Evolutionary conservation across 1,140 invertebrate species (phyloP).

Genomic region (Chrysomallon squamiferum): DNA sequence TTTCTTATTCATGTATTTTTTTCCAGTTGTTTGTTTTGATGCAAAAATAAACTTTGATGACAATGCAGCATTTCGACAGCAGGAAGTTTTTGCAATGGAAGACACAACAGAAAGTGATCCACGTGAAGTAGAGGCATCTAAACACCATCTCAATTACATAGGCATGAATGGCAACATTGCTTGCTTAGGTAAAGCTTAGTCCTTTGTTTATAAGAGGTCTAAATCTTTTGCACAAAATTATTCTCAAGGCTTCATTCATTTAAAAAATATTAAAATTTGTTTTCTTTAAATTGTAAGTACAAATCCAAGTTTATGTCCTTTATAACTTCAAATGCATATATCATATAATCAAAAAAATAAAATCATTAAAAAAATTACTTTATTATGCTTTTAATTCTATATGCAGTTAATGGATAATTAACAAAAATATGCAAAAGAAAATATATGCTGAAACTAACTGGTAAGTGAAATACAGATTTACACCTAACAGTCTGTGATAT

Average conservation of each 20-base stretch:
- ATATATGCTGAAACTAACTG: too few species aligned
- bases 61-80: constrained; percentile 93
- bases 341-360: too few species aligned
- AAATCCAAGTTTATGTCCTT: too few species aligned
- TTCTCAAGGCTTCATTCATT: not conserved
- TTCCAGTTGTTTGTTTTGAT: constrained; percentile 91
- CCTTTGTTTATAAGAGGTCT: not conserved
- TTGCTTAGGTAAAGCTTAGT: constrained; percentile 78
- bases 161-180: constrained; percentile 98
- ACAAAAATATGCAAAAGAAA: too few species aligned
- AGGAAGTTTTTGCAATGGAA: constrained; percentile 68
- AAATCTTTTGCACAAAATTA: not conserved
- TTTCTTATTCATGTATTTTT: constrained; percentile 10
- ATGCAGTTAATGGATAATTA: too few species aligned
- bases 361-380: too few species aligned
- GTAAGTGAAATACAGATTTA: too few species aligned
- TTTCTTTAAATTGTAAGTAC: not conserved
- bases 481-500: too few species aligned
- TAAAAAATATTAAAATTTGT: not conserved
- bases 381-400: too few species aligned
- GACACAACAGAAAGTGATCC: constrained; percentile 72
- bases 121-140: constrained; percentile 87
- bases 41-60: constrained; percentile 99
- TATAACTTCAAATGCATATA: too few species aligned
- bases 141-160: constrained; percentile 94